These are phyloP conservation scores for Amblyornis subalaris DNA, from an alignment of 2,113 vertebrate species.

Conservation along the genomic window DNA sequence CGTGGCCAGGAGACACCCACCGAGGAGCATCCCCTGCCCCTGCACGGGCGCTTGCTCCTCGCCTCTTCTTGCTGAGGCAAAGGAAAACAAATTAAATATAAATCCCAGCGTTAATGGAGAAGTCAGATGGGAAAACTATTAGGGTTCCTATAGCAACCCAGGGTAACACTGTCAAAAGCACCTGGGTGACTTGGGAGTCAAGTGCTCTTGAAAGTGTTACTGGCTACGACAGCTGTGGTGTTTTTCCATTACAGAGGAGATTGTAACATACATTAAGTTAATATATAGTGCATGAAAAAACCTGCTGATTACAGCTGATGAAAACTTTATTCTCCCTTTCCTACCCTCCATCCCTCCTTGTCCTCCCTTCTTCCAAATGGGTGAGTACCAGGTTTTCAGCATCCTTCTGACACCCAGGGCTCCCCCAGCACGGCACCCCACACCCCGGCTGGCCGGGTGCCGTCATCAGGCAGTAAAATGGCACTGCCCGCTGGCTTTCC, in stretches of 20 bases:
- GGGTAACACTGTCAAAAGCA: constrained; percentile 1
- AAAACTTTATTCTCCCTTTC: neutral
- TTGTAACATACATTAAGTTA: neutral
- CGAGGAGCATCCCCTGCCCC: neutral
- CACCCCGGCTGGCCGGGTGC: neutral
- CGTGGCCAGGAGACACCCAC: neutral
- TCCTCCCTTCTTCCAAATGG: neutral
- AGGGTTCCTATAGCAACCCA: constrained; percentile 42
- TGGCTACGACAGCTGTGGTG: neutral
- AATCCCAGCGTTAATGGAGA: neutral
- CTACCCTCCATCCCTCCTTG: neutral
- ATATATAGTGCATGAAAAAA: neutral
- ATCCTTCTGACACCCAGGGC: neutral
- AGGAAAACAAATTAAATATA: constrained; percentile 19
- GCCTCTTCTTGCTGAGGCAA: neutral
- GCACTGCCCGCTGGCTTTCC: neutral
- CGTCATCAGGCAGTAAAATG: neutral
- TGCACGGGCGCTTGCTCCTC: accelerated
- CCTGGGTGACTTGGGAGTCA: constrained; percentile 21
- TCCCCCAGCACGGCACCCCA: accelerated
- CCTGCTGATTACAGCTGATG: neutral
- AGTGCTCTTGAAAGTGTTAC: neutral
- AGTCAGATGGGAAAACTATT: neutral
- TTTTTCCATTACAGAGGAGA: neutral
- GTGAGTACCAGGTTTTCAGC: neutral